phyloP scores from a whole-genome alignment of 2,888 invertebrate genomes.

The Hemithea aestivaria region DNA sequence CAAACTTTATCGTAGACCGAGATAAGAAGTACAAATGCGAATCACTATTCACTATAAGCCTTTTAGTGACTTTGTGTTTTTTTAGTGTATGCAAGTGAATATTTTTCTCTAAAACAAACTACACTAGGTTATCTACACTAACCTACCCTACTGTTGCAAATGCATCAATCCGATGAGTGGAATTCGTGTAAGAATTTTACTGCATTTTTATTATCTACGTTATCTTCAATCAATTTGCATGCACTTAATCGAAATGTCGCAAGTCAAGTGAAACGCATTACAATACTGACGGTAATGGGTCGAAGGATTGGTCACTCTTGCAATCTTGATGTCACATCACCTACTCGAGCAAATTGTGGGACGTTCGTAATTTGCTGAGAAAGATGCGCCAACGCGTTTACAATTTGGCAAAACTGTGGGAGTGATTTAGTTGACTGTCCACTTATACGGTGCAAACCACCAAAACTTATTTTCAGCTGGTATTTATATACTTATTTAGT shows the following conservation, averaged over 20 bases:
- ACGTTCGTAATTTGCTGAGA: conserved; percentile 15
- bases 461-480: conserved; percentile 2
- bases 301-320: conserved; percentile 34
- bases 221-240: conserved; percentile 36
- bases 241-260: conserved; percentile 26
- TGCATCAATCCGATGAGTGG: too few species aligned
- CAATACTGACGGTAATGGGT: conserved; percentile 39
- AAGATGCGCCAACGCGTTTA: conserved; percentile 18
- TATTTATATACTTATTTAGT: conserved; percentile 1
- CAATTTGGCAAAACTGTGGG: conserved; percentile 15
- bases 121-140: too few species aligned
- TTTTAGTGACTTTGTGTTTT: too few species aligned
- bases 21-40: too few species aligned
- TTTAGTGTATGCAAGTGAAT: too few species aligned
- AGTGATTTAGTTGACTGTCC: conserved; percentile 13
- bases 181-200: conserved; percentile 7
- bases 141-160: too few species aligned
- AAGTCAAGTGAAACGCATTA: conserved; percentile 35
- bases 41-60: too few species aligned
- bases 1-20: too few species aligned
- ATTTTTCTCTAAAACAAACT: too few species aligned
- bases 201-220: conserved; percentile 26
- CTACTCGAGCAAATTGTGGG: conserved; percentile 24
- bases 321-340: conserved; percentile 28
- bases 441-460: conserved; percentile 9